Base-by-base conservation (phyloP, 2,888 invertebrate genomes). In the Dolichopus griseipennis region DNA sequence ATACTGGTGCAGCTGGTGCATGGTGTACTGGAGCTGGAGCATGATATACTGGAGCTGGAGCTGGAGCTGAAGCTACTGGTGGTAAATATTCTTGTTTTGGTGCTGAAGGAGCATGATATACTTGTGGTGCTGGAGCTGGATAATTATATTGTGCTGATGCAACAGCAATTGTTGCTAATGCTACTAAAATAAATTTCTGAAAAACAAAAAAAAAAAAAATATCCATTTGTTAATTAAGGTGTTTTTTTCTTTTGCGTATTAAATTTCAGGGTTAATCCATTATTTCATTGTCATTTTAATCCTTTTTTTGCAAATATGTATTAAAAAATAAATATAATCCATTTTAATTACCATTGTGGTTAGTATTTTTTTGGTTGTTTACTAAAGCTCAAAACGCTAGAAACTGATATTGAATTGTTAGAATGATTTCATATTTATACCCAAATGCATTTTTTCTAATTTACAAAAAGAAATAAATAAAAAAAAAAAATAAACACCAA, bases 21-120 rank as follows among this genome's bases (percentile, higher is more conserved):
- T 43, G 43, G 7, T 3, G 12, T 10, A 12, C 43, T 43, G 43
- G 43, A 10, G 43, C 43, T 43, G 43, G 43, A 43, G 43, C 43
- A 43, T 43, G 43, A 43, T 43, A 43, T 43, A 43, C 43, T 43
- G 43, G 43, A 15, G 43, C 43, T 15, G 43, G 43, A 10, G 43
- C 43, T 64, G 64, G 64, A 10, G 37, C 64, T 64, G 64, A 34
- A 20, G 18, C 34, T 34, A 37, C 5, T 37, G 64, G 64, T 64
- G 64, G 64, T n/a, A 64, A 64, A 34, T 64, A 64, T 64, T 64
- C 64, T 22, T 12, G 3, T 37, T 21, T n/a, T 64, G 62, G 62
- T 15, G 22, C 8, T 15, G 22, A 20, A 20, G 20, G 34, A 34
- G 64, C 64, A 52, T 52, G 52, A 18, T 52, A 52, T 12, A 18